Percentiles rank a stretch among this genome's conserved stretches.
Evolutionary conservation across 1,140 invertebrate species (phyloP).

Genomic region (Eulimnadia texana): DNA sequence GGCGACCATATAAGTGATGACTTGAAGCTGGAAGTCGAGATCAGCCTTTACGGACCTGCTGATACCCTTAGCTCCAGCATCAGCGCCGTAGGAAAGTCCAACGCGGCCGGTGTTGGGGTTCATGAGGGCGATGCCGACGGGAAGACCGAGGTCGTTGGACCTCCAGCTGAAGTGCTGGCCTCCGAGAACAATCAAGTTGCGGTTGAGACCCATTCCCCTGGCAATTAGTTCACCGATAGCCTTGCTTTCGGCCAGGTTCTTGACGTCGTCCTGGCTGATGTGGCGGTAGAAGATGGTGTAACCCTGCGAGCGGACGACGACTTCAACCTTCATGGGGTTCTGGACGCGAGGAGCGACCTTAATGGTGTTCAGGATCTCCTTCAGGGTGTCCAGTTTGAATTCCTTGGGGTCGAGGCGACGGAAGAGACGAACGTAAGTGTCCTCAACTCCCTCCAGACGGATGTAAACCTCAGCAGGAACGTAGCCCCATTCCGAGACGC

Average conservation of each 20-base stretch:
- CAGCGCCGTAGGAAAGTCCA: slow-evolving; percentile 5
- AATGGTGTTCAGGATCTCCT: slow-evolving; percentile 12
- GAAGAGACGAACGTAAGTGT: slow-evolving; percentile 15
- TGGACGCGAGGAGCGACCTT: slow-evolving; percentile 12
- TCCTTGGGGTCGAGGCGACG: slow-evolving; percentile 15
- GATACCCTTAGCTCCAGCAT: not conserved
- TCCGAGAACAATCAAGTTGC: slow-evolving; percentile 9
- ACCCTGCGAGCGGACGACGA: slow-evolving; percentile 11
- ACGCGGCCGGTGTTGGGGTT: slow-evolving; percentile 9
- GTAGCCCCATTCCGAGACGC: slow-evolving; percentile 12
- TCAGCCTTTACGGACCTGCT: not conserved
- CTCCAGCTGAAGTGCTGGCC: slow-evolving; percentile 14
- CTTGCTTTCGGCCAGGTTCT: slow-evolving; percentile 10
- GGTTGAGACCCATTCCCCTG: slow-evolving; percentile 6
- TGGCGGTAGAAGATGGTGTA: slow-evolving; percentile 17
- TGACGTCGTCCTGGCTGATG: slow-evolving; percentile 9
- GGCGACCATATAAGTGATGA: slow-evolving; percentile 6
- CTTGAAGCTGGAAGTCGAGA: slow-evolving; percentile 4
- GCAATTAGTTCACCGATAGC: slow-evolving; percentile 6
- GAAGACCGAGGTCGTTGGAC: slow-evolving; percentile 15
- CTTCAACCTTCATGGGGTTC: slow-evolving; percentile 16
- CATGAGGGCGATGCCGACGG: slow-evolving; percentile 10
- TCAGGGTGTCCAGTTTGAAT: slow-evolving; percentile 16
- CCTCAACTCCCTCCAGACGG: slow-evolving; percentile 14
- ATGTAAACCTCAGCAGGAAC: slow-evolving; percentile 10